These are phyloP conservation scores for Bradypodion ventrale DNA, from an alignment of 2,797 vertebrate species.

Conservation along the genomic window DNA sequence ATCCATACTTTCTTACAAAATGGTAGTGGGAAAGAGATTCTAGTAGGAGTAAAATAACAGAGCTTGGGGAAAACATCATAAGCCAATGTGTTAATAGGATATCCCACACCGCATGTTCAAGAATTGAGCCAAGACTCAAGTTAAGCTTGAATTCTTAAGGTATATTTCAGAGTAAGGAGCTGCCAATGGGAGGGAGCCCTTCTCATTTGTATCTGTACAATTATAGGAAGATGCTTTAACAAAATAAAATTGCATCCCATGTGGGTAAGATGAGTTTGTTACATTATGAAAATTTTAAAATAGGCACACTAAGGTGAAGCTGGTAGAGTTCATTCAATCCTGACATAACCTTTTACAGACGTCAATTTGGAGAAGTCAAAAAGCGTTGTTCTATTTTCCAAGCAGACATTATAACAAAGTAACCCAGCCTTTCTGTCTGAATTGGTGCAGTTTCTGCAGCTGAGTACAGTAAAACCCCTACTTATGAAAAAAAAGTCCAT, in stretches of 20 bases:
- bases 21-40: no score
- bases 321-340: neutral
- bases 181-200: neutral
- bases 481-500: no score
- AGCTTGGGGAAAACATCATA: neutral
- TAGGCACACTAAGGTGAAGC: neutral
- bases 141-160: neutral
- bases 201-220: neutral
- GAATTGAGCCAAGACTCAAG: neutral
- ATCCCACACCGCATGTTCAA: neutral
- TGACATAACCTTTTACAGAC: slow-evolving; percentile 17
- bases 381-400: accelerated
- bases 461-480: no score
- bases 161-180: neutral
- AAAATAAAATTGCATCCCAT: neutral
- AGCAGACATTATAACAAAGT: slow-evolving; percentile 31
- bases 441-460: accelerated
- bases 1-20: neutral
- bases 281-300: neutral
- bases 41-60: neutral
- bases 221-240: neutral
- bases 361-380: slow-evolving; percentile 14
- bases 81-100: neutral
- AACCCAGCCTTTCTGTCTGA: accelerated
- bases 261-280: neutral